These are phyloP conservation scores for Fragum whitleyi DNA, from an alignment of 2,888 invertebrate genomes.

Conservation along the genomic window DNA sequence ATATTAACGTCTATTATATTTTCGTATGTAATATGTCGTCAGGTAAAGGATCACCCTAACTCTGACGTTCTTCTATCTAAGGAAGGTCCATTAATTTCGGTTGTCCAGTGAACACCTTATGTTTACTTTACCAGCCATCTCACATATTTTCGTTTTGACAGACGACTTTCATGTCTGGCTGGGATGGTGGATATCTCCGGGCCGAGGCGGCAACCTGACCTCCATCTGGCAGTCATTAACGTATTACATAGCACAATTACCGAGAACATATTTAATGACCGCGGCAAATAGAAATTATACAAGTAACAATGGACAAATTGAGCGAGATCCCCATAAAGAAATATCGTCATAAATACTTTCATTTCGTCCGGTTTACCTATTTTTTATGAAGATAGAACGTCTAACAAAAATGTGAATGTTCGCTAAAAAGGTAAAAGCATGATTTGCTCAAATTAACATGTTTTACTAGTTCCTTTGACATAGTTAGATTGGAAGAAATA, in stretches of 20 bases:
- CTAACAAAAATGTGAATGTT: no score
- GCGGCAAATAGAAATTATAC: no score
- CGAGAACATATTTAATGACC: slow-evolving; percentile 6
- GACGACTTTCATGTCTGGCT: slow-evolving; percentile 24
- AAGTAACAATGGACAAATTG: no score
- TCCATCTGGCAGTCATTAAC: slow-evolving; percentile 16
- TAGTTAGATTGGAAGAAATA: no score
- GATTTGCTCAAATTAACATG: no score
- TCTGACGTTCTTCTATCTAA: slow-evolving; percentile 8
- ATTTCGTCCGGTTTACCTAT: no score
- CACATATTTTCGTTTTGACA: slow-evolving; percentile 2
- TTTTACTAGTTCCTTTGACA: no score
- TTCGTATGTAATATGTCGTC: no score
- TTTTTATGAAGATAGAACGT: no score
- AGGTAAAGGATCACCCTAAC: neutral
- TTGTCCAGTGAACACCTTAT: slow-evolving; percentile 11
- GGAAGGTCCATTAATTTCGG: slow-evolving; percentile 10
- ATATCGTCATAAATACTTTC: no score
- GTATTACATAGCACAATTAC: slow-evolving; percentile 24
- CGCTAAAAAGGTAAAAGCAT: no score
- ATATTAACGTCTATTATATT: no score
- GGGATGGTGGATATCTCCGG: slow-evolving; percentile 12
- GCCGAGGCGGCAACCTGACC: slow-evolving; percentile 27
- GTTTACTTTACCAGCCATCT: slow-evolving; percentile 12
- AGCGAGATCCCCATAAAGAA: neutral